Base-by-base conservation (phyloP, 2,888 invertebrate genomes). In the Eugnorisma glareosa region DNA sequence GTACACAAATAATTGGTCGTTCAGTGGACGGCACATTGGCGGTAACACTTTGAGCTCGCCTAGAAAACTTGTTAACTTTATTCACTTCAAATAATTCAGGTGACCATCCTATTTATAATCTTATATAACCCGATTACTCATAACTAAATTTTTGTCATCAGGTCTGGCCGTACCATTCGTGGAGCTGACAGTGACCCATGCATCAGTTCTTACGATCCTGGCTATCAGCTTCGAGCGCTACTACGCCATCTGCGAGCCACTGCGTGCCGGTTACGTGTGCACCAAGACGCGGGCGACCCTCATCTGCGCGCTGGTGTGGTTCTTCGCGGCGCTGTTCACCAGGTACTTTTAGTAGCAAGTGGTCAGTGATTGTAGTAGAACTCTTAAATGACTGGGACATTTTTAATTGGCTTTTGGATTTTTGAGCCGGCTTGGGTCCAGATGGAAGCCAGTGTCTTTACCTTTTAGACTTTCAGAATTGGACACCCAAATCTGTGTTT, bases 141-240 rank as follows among this genome's bases (percentile, higher is more conserved):
- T 61, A 61, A 61, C 59, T 1, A 21, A 21, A 21, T 0, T 40
- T 18, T 63, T 45, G 1, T 54, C 18, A 5, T 10, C 97, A 99
- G 99, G 99, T 97, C 98, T 99, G 93, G 98, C 98, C 37, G 99
- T 99, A 8, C 99, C 99, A 1, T 99, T 99, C 93, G 98, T 99
- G 81, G 99, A 99, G 95, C 96, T 99, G 92, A 98, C 99, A 0
- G 99, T 99, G 37, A 99, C 99, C 5, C 99, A 99, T 93, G 99
- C 99, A 43, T 99, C 99, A 57, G 99, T 99, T 5, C 97, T 99
- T 73, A 99, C 99, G 57, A 99, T 99, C 90, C 95, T 99, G 90
- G 99, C 99, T 78, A 99, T 99, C 94, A 99, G 99, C 92, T 98
- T 99, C 94, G 99, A 99, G 94, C 97, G 97, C 3, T 98, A 98